These are phyloP conservation scores for Oscheius myriophilus DNA, from an alignment of 2,888 invertebrate genomes.

Conservation along the genomic window DNA sequence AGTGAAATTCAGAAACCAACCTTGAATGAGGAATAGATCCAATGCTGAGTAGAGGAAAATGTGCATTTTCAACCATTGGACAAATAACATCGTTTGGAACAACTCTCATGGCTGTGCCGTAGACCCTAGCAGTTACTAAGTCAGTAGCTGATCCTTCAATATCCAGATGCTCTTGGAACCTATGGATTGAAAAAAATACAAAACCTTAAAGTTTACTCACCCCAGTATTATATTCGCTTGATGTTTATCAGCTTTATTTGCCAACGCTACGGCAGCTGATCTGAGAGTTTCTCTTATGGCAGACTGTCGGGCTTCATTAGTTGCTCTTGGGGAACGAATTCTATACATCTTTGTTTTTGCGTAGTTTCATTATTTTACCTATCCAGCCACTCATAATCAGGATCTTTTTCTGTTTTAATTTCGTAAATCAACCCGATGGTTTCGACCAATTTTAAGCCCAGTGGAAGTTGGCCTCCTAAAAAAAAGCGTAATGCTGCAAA, in stretches of 20 bases:
- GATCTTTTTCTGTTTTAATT: conserved; percentile 81
- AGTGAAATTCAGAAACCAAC: conserved; percentile 24
- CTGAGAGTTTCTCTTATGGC: conserved; percentile 42
- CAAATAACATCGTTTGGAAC: conserved; percentile 1
- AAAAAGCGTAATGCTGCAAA: neutral
- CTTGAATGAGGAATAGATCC: conserved; percentile 33
- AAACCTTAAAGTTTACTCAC: conserved; percentile 7
- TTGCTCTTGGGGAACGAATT: conserved; percentile 92
- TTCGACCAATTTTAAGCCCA: conserved; percentile 32
- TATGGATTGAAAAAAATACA: conserved; percentile 8
- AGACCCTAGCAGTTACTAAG: conserved; percentile 39
- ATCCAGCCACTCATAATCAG: conserved; percentile 98
- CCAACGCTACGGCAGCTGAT: conserved; percentile 40
- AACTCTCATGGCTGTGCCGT: conserved; percentile 46
- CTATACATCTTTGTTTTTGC: conserved; percentile 15
- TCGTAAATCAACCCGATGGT: conserved; percentile 69
- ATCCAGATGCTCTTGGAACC: conserved; percentile 43
- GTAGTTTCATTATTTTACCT: conserved; percentile 74
- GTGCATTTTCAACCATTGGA: conserved; percentile 22
- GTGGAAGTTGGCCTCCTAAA: conserved; percentile 34
- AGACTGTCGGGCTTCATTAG: conserved; percentile 91
- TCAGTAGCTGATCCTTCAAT: conserved; percentile 47
- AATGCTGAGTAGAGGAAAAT: conserved; percentile 43
- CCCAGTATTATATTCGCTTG: conserved; percentile 43
- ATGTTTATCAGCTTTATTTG: conserved; percentile 41